Evolutionary conservation across 2,888 invertebrate species (phyloP).

Genomic region (Cantharis nigra): DNA sequence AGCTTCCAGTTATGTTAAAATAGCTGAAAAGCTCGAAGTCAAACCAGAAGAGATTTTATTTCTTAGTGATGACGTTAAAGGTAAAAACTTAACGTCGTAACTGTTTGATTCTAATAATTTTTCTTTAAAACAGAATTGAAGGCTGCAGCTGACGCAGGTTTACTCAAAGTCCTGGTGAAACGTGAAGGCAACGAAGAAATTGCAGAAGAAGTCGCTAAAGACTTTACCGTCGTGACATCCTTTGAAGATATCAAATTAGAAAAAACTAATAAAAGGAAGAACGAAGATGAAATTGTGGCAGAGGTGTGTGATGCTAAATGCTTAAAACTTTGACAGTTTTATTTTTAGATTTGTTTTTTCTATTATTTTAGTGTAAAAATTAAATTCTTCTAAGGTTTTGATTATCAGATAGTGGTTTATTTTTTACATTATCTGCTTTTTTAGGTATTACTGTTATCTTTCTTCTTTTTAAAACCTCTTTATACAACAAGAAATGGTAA

Average conservation of each 20-base stretch:
- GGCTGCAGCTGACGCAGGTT: slow-evolving; percentile 78
- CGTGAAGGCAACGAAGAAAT: slow-evolving; percentile 81
- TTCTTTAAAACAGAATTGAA: slow-evolving; percentile 70
- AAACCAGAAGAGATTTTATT: slow-evolving; percentile 76
- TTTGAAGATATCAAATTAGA: slow-evolving; percentile 62
- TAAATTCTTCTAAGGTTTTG: neutral
- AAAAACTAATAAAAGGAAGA: slow-evolving; percentile 49
- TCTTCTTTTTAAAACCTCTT: neutral
- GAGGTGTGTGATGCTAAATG: slow-evolving; percentile 47
- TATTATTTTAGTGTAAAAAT: neutral
- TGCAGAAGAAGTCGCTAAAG: slow-evolving; percentile 61
- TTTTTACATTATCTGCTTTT: neutral
- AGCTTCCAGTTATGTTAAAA: slow-evolving; percentile 75
- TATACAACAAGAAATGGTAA: neutral
- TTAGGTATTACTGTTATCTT: neutral
- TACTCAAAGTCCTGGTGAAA: slow-evolving; percentile 69
- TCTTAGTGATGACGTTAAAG: slow-evolving; percentile 83
- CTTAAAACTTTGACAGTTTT: slow-evolving; percentile 20
- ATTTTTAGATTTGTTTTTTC: slow-evolving; percentile 8
- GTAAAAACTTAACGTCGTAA: slow-evolving; percentile 55
- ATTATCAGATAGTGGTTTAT: neutral
- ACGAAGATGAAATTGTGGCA: slow-evolving; percentile 43
- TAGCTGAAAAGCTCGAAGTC: slow-evolving; percentile 69
- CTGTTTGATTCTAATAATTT: neutral
- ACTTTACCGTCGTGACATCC: slow-evolving; percentile 64